Percentiles rank a stretch among this genome's conserved stretches.
phyloP scores from a whole-genome alignment of 1,140 invertebrate species.

The Alviniconcha marisindica region DNA sequence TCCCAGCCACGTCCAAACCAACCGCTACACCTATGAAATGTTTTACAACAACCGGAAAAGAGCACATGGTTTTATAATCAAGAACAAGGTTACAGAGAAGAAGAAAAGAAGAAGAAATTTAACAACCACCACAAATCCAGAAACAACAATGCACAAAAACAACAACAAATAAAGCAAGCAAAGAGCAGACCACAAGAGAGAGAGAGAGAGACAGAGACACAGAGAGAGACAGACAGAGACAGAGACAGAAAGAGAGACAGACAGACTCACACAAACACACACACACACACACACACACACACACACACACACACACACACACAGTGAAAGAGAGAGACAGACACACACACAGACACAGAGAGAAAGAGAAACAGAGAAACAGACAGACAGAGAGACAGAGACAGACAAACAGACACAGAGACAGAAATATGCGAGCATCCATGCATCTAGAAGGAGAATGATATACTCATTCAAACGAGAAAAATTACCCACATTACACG shows the following conservation, averaged over 20 bases:
- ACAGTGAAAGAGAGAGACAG: neutral
- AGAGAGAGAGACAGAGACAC: neutral
- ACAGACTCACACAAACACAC: neutral
- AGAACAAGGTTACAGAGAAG: too few relatives aligned
- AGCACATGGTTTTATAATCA: too few relatives aligned
- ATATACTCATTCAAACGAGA: too few relatives aligned
- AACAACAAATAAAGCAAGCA: too few relatives aligned
- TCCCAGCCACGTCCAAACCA: too few relatives aligned
- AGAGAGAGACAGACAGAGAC: neutral
- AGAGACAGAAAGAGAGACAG: neutral
- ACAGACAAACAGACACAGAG: neutral
- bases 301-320: neutral
- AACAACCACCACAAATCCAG: neutral
- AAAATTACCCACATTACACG: too few relatives aligned
- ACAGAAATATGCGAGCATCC: too few relatives aligned
- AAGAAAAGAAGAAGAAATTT: too few relatives aligned
- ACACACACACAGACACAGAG: neutral
- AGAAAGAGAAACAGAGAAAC: slow-evolving; percentile 9
- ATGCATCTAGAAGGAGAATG: too few relatives aligned
- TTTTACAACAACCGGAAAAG: too few relatives aligned
- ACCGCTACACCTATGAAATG: too few relatives aligned
- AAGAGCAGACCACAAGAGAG: too few relatives aligned
- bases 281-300: neutral
- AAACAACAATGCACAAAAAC: neutral
- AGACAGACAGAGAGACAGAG: neutral